Percentiles rank a stretch among this genome's conserved stretches.
phyloP scores from a whole-genome alignment of 2,797 vertebrate species.

The Sciurus vulgaris region DNA sequence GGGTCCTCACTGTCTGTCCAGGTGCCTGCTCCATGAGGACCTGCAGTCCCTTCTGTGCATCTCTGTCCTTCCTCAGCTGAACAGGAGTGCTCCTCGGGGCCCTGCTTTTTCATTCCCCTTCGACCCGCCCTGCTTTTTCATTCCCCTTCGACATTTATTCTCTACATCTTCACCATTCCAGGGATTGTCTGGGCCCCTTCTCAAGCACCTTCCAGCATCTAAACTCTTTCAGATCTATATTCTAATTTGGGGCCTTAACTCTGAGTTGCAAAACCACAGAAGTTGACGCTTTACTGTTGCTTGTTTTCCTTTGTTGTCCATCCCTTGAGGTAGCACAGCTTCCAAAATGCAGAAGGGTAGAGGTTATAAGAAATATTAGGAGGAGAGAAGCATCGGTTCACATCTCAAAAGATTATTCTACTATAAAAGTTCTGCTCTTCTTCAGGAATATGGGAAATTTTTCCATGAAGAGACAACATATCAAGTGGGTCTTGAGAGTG shows the following conservation, averaged over 20 bases:
- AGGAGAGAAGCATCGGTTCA: not conserved
- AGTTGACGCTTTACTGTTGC: not conserved
- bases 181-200: not conserved
- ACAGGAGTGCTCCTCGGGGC: not conserved
- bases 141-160: no score
- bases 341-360: not conserved
- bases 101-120: not conserved
- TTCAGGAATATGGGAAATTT: not conserved
- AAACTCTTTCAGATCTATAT: not conserved
- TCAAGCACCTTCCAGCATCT: no score
- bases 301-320: not conserved
- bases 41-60: not conserved
- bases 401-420: not conserved
- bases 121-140: not conserved
- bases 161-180: not conserved
- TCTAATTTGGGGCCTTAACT: slow-evolving; percentile 28
- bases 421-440: not conserved
- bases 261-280: not conserved
- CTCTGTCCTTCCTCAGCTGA: accelerated
- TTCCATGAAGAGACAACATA: not conserved
- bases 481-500: not conserved
- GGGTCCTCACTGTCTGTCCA: not conserved
- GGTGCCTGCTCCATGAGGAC: not conserved
- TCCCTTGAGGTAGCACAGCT: not conserved
- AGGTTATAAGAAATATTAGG: not conserved